phyloP scores from a whole-genome alignment of 2,797 vertebrate species.

The Tragelaphus oryx region DNA sequence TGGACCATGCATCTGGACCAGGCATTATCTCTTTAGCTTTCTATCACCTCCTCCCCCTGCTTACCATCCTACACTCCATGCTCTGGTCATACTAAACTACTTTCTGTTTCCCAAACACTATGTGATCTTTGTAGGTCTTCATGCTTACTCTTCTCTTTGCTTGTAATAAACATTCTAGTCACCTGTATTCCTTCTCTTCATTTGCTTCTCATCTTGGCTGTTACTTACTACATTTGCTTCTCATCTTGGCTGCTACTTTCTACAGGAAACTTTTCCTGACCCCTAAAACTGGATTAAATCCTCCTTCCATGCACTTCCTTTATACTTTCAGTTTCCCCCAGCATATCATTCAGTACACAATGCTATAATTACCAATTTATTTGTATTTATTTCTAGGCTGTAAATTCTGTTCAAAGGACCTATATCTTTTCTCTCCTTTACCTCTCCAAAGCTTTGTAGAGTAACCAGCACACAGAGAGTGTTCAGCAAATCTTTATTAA shows the following conservation, averaged over 20 bases:
- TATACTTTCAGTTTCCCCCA: background rate
- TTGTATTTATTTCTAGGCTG: background rate
- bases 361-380: background rate
- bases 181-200: background rate
- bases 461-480: background rate
- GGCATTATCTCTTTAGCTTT: background rate
- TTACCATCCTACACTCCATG: background rate
- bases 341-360: background rate
- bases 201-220: background rate
- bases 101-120: background rate
- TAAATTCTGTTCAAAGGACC: background rate
- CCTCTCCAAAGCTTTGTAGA: background rate
- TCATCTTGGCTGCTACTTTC: background rate
- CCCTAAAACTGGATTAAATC: background rate
- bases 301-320: background rate
- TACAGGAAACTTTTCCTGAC: background rate
- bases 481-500: background rate
- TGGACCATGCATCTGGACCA: background rate
- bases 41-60: background rate
- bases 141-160: background rate
- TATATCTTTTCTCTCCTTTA: background rate
- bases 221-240: background rate
- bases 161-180: background rate
- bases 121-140: background rate
- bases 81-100: background rate